These are phyloP conservation scores for Siphonodentalium dalli DNA, from an alignment of 2,888 invertebrate species.

Conservation along the genomic window DNA sequence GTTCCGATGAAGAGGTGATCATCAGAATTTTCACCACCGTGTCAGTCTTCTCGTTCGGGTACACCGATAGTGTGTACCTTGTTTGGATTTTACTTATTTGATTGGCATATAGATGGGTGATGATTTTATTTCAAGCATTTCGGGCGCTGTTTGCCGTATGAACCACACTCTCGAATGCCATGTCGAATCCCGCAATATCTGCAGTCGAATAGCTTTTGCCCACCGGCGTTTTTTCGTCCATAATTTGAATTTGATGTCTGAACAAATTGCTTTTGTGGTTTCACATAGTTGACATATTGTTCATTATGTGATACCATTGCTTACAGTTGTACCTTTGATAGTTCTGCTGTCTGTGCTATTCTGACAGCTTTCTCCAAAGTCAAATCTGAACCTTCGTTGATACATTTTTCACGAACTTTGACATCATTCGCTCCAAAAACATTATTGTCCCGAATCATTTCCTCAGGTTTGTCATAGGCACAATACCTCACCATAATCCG, in stretches of 20 bases:
- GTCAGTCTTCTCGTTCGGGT: background rate
- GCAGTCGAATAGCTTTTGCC: no score
- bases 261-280: no score
- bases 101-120: no score
- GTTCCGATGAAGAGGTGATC: background rate
- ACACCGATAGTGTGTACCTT: background rate
- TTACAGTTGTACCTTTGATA: conserved; percentile 16
- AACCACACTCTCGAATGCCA: no score
- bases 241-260: no score
- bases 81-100: no score
- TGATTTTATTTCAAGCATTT: no score
- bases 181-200: no score
- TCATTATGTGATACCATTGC: conserved; percentile 12
- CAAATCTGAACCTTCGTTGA: conserved; percentile 21
- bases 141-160: no score
- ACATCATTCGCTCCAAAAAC: conserved; percentile 17
- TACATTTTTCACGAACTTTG: conserved; percentile 24
- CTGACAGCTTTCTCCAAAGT: conserved; percentile 24
- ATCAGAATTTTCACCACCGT: no score
- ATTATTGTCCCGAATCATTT: conserved; percentile 27
- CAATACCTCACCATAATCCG: conserved; percentile 27
- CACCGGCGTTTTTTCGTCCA: no score
- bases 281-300: background rate
- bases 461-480: conserved; percentile 20
- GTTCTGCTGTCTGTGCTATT: conserved; percentile 16